phyloP scores from a whole-genome alignment of 2,113 vertebrate genomes.

The Forbesichthys papilliferus region DNA sequence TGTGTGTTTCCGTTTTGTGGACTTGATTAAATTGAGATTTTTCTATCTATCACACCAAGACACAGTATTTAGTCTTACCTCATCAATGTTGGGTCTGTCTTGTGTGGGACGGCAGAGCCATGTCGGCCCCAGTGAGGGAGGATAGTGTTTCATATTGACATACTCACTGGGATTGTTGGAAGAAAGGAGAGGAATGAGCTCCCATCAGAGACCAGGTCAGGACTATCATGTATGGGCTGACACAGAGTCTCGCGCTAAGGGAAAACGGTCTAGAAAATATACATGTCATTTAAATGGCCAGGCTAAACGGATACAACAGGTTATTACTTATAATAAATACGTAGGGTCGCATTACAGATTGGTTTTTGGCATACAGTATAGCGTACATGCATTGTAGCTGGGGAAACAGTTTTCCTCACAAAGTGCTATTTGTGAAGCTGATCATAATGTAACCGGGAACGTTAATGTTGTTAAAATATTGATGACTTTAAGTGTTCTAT shows the following conservation, averaged over 20 bases:
- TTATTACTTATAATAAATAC: conserved; percentile 33
- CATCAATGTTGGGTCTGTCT: conserved; percentile 44
- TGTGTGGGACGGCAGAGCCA: conserved; percentile 34
- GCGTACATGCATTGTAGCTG: neutral
- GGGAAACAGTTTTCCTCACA: conserved; percentile 8
- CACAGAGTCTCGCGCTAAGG: conserved; percentile 10
- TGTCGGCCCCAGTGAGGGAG: conserved; percentile 29
- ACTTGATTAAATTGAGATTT: conserved; percentile 67
- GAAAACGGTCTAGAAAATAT: conserved; percentile 37
- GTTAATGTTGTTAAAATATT: neutral
- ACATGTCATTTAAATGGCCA: conserved; percentile 53
- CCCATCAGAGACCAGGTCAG: conserved; percentile 59
- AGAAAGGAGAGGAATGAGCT: conserved; percentile 73
- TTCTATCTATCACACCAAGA: conserved; percentile 31
- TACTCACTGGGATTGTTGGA: conserved; percentile 75
- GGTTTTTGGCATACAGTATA: conserved; percentile 1
- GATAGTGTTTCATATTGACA: conserved; percentile 75
- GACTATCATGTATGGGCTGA: conserved; percentile 48
- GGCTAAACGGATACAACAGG: conserved; percentile 25
- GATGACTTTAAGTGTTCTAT: neutral
- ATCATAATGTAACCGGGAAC: no score
- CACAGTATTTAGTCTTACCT: conserved; percentile 32
- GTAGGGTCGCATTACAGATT: conserved; percentile 27
- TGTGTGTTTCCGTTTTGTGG: conserved; percentile 44
- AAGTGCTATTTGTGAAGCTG: no score